Conservation (phyloP, 2,888 invertebrate genomes). For the Drosophila mercatorum region DNA sequence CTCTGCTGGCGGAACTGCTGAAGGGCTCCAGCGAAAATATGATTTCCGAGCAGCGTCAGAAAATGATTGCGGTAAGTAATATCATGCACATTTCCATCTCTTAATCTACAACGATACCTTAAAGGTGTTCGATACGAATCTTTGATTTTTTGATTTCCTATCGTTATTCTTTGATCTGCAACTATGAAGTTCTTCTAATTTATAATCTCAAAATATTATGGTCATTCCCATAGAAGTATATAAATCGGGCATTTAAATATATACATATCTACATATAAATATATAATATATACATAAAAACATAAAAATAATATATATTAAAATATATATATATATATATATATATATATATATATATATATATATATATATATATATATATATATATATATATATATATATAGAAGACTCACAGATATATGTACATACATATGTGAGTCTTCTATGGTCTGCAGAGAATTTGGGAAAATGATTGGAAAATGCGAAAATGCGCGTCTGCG, state of each 20-base stretch:
- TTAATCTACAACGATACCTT: not conserved
- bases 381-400: not conserved
- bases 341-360: not conserved
- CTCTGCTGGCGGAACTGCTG: slow-evolving; percentile 90
- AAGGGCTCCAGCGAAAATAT: slow-evolving; percentile 92
- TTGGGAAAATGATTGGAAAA: slow-evolving; percentile 47
- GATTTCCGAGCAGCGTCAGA: slow-evolving; percentile 86
- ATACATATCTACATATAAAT: no score
- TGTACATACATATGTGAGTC: not conserved
- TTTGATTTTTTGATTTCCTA: not conserved
- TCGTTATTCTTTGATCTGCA: slow-evolving; percentile 20
- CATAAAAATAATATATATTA: not conserved
- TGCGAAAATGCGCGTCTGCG: slow-evolving; percentile 40
- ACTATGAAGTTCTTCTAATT: slow-evolving; percentile 3
- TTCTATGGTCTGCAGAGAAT: slow-evolving; percentile 34
- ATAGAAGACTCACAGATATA: not conserved
- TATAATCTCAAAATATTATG: slow-evolving; percentile 24
- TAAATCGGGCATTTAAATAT: slow-evolving; percentile 6
- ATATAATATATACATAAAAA: no score
- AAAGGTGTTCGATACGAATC: not conserved
- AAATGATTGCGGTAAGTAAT: slow-evolving; percentile 83
- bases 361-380: not conserved
- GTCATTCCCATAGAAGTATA: slow-evolving; percentile 20
- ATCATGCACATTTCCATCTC: not conserved
- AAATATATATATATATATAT: not conserved